Conservation (phyloP, 1,140 invertebrate genomes). For the Nylanderia fulva region DNA sequence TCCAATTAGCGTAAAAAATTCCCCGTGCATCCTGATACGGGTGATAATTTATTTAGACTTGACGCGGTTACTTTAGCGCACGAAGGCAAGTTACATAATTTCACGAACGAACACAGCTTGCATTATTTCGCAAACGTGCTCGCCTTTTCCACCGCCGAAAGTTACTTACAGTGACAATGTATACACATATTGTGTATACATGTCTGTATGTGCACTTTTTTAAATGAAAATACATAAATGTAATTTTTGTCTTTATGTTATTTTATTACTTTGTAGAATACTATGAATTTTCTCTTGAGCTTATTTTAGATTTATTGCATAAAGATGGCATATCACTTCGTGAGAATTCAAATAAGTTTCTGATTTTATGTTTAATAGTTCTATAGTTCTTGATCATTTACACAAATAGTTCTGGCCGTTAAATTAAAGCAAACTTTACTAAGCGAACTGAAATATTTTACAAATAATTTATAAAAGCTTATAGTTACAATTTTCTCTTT, state of each 20-base stretch:
- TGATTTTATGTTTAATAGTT: no score
- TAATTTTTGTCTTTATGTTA: not conserved
- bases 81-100: slow-evolving; percentile 22
- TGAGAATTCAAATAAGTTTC: no score
- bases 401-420: no score
- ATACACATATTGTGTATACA: not conserved
- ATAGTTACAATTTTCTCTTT: no score
- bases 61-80: slow-evolving; percentile 3
- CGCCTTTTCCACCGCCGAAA: not conserved
- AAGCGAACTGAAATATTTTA: no score
- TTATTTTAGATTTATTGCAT: not conserved
- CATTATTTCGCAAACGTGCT: not conserved
- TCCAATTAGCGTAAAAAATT: slow-evolving; percentile 57
- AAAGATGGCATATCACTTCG: not conserved
- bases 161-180: not conserved
- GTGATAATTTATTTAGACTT: slow-evolving; percentile 50
- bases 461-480: no score
- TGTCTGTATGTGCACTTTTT: not conserved
- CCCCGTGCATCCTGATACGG: not conserved
- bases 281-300: not conserved
- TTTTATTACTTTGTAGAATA: no score
- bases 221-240: not conserved
- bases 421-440: no score
- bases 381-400: no score
- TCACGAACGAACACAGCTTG: slow-evolving; percentile 8